Evolutionary conservation across 2,797 vertebrate genomes (phyloP), one percentile per base, ranked within the genome.

Genomic region (Typhlichthys subterraneus): DNA sequence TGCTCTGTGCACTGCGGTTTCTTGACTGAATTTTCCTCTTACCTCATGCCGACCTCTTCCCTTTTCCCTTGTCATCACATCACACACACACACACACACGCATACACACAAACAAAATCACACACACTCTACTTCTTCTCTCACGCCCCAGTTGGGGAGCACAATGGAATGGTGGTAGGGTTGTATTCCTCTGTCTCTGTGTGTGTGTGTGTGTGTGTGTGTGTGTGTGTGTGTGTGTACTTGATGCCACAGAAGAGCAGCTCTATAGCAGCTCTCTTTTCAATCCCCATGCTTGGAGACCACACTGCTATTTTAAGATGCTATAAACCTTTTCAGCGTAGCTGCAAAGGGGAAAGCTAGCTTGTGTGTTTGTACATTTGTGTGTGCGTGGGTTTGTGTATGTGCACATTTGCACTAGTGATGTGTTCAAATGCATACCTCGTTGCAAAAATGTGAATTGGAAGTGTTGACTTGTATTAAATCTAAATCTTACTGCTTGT

Each of bases 261-360:
- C 75, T 81, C 75, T 75, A 84, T 77, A 84, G 83, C 87, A 68
- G 70, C 79, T 80, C 75, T 65, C 77, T 83, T 76, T 79, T 89
- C 87, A 88, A 88, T 90, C 87, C 87, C 73, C 12, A 62, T 70
- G 74, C 84, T 86, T 78, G 80, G 69, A 81, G 81, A 85, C 84
- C 81, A 79, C 83, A 82, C 71, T 70, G 87, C 88, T 91, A 91
- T 91, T 91, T 91, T 85, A 84, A 87, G 88, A 88, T 83, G 83
- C 75, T 85, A 83, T 87, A 90, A 90, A 88, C 81, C 86, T 85
- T 88, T 83, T 85, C 80, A 89, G 81, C 82, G 73, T 73, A 68
- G 76, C 81, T 86, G 78, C 72, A 60, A 33, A 84, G 80, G 77
- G 76, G 72, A 71, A 79, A 71, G 74, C 81, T 81, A 65, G 78